Conservation (phyloP, 2,888 invertebrate species). For the Phalangium opilio region DNA sequence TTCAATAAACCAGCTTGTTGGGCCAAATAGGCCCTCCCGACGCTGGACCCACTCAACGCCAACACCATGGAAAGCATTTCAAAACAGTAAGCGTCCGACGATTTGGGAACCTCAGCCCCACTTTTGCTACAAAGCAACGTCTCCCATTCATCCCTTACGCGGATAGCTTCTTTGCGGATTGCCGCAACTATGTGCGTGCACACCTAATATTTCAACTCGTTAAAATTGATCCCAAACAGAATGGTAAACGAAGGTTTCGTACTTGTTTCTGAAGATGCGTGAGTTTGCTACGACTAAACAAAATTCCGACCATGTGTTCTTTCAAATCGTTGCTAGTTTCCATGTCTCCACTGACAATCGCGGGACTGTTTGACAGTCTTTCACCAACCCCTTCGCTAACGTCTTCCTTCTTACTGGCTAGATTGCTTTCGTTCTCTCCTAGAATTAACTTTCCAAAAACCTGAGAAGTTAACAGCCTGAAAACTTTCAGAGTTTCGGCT, state of each 20-base stretch:
- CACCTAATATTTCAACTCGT: constrained; percentile 38
- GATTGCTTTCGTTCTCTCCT: constrained; percentile 33
- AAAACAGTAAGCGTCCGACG: constrained; percentile 80
- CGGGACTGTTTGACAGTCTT: constrained; percentile 21
- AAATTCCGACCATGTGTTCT: constrained; percentile 90
- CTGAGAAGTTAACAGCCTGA: constrained; percentile 77
- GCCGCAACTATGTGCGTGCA: constrained; percentile 58
- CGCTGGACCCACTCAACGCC: constrained; percentile 79
- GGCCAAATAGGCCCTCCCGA: constrained; percentile 75
- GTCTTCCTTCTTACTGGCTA: constrained; percentile 2
- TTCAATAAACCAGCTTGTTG: constrained; percentile 70
- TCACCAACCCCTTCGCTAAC: neutral
- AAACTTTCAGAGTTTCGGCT: constrained; percentile 77
- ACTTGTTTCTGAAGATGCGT: constrained; percentile 86
- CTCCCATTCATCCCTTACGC: constrained; percentile 86
- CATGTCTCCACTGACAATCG: constrained; percentile 5
- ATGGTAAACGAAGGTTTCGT: constrained; percentile 16
- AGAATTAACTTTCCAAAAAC: constrained; percentile 79
- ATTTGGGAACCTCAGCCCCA: constrained; percentile 20
- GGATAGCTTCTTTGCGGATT: constrained; percentile 69
- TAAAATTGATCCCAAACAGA: too few relatives aligned
- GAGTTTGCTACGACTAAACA: constrained; percentile 82
- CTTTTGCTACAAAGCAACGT: constrained; percentile 34
- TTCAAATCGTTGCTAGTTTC: constrained; percentile 50
- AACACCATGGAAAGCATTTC: constrained; percentile 92